These are phyloP conservation scores for Petroica traversi DNA, from an alignment of 2,113 vertebrate genomes.

Conservation along the genomic window DNA sequence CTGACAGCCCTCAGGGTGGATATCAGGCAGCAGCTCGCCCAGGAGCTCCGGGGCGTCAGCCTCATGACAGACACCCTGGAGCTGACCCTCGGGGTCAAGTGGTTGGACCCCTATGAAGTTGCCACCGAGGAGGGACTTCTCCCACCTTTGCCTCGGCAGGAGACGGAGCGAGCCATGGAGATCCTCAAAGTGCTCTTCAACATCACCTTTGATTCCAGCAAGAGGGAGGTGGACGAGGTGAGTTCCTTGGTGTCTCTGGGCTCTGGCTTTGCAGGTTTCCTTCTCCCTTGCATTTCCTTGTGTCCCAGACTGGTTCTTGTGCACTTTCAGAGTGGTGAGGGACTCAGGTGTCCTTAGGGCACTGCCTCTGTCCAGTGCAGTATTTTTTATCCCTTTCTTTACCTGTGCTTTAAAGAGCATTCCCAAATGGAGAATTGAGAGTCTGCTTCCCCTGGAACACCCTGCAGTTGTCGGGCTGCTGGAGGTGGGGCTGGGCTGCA, in stretches of 20 bases:
- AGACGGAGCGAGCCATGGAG: conserved; percentile 88
- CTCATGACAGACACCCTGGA: conserved; percentile 82
- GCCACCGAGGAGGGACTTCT: conserved; percentile 17
- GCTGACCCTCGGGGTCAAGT: conserved; percentile 77
- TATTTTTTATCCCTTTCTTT: not conserved
- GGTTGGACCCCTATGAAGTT: conserved; percentile 80
- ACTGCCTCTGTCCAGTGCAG: not conserved
- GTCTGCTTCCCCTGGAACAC: fast-evolving
- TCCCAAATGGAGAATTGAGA: not conserved
- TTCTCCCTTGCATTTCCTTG: fast-evolving
- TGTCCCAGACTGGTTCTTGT: fast-evolving
- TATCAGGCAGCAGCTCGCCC: conserved; percentile 81
- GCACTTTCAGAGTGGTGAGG: not conserved
- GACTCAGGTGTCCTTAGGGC: fast-evolving
- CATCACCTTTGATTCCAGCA: conserved; percentile 86
- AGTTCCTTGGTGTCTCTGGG: not conserved
- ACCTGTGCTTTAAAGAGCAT: not conserved
- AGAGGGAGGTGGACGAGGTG: conserved; percentile 87
- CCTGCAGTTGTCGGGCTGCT: not conserved
- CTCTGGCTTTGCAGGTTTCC: not conserved
- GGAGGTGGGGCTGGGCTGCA: not conserved
- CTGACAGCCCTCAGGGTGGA: conserved; percentile 86
- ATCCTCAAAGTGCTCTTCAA: conserved; percentile 96
- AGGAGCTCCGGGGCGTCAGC: conserved; percentile 82
- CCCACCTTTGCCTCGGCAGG: conserved; percentile 76